Evolutionary conservation across 2,113 vertebrate genomes (phyloP), one percentile per base, ranked within the genome.

Genomic region (Coptodon rendalli): DNA sequence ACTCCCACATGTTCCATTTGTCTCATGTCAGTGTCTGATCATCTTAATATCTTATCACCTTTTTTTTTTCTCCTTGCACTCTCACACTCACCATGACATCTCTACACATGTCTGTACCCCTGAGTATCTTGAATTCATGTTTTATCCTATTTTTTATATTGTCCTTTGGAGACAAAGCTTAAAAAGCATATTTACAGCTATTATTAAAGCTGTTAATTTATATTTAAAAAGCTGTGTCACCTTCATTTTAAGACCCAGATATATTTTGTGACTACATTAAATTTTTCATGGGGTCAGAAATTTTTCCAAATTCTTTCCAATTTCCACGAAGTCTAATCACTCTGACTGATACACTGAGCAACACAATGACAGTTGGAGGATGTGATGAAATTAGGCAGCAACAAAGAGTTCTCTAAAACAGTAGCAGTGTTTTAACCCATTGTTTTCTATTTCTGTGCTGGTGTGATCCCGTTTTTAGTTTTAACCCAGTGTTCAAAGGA

Each of bases 371-470:
- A 38, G 61, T 38, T 66, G 31, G 31, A 66, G 61, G 57, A 57
- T 16, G 19, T 53, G 31, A 9, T 27, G 9, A 40, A 82, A 38
- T 52, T n/a, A 17, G 9, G 22, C 38, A 78, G 76, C 40, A 53
- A 7, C 54, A 22, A 34, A 24, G 31, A 68, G 68, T 43, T 52
- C n/a, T 3, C 48, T 13, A 73, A n/a, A 82, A 84, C 7, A 17
- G 22, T 6, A 22, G 22, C 13, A 0, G 12, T 45, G 36, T 38
- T 68, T 80, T 68, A 12, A 52, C 82, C 71, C 10, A 10, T 10
- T 34, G 14, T 61, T 61, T 43, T 40, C 2, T 40, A 11, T 0
- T 3, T 71, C 12, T 14, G 12, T 0, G 12, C 0, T 43, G 66
- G n/a, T n/a, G 12, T 45, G 68, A 73, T 24, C n/a, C 22, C 2